These are phyloP conservation scores for Parauchenoglanis ngamensis DNA, from an alignment of 2,797 vertebrate species.

Conservation along the genomic window DNA sequence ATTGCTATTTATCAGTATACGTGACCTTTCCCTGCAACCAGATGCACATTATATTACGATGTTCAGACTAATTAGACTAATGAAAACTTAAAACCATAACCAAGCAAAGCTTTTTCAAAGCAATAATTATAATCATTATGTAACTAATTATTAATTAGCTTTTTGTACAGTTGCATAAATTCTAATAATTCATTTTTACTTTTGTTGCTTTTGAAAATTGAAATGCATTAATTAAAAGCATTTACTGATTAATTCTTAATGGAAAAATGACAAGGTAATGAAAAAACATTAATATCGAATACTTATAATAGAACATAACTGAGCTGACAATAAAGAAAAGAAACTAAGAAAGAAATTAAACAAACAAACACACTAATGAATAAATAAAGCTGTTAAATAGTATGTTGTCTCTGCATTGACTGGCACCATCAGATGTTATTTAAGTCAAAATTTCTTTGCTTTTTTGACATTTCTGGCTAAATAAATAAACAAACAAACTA, in stretches of 20 bases:
- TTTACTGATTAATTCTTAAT: background rate
- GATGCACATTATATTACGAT: background rate
- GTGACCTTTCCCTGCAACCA: background rate
- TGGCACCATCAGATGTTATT: background rate
- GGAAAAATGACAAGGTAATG: background rate
- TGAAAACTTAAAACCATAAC: background rate
- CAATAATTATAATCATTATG: conserved; percentile 2
- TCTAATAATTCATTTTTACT: background rate
- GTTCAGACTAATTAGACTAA: conserved; percentile 4
- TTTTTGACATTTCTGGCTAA: background rate
- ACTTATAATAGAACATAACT: background rate
- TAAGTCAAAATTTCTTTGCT: background rate
- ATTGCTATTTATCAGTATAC: background rate
- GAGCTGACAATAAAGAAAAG: background rate
- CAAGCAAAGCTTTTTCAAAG: background rate
- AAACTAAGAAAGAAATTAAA: background rate
- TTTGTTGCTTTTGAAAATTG: background rate
- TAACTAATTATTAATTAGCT: background rate
- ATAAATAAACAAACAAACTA: background rate
- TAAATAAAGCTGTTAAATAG: background rate
- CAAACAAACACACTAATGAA: background rate
- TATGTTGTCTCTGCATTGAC: background rate
- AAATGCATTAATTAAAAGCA: background rate
- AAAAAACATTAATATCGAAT: background rate
- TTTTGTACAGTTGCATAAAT: background rate